These are phyloP conservation scores for Scolanthus callimorphus DNA, from an alignment of 92 coral and sea anemone species.

Conservation along the genomic window DNA sequence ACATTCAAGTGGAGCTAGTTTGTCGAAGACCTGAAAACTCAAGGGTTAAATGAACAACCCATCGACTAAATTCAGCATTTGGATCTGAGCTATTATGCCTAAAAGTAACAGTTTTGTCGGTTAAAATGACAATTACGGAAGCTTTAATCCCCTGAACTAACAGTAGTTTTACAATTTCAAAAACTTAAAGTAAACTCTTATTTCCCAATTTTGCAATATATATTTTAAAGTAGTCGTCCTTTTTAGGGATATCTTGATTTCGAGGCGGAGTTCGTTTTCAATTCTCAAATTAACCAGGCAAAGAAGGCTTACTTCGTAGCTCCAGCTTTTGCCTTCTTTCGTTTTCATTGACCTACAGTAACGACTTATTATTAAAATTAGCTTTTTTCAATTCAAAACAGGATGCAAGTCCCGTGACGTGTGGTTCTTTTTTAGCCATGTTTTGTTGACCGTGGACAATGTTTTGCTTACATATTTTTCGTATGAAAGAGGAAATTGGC, in stretches of 20 bases:
- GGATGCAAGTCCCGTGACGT: slow-evolving; percentile 2
- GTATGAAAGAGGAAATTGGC: slow-evolving; percentile 30
- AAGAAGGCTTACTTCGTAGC: no score
- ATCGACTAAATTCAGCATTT: background rate
- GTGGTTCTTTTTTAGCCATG: background rate
- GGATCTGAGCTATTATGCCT: background rate
- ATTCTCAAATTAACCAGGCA: no score
- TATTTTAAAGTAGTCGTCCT: no score
- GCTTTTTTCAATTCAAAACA: slow-evolving; percentile 5
- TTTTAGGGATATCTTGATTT: no score
- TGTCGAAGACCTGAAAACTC: background rate
- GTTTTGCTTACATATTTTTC: slow-evolving; percentile 18
- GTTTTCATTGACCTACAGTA: no score
- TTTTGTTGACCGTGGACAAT: slow-evolving; percentile 26
- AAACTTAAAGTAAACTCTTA: no score
- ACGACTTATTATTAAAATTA: background rate
- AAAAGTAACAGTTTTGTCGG: background rate
- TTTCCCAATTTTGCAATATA: no score
- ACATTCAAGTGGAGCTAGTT: background rate
- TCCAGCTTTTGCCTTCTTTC: no score
- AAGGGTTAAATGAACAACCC: background rate
- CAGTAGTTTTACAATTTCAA: background rate
- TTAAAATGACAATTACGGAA: background rate
- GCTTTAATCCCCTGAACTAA: background rate
- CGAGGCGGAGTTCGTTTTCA: no score